Evolutionary conservation across 2,113 vertebrate genomes (phyloP).

Genomic region (Syrrhaptes paradoxus): DNA sequence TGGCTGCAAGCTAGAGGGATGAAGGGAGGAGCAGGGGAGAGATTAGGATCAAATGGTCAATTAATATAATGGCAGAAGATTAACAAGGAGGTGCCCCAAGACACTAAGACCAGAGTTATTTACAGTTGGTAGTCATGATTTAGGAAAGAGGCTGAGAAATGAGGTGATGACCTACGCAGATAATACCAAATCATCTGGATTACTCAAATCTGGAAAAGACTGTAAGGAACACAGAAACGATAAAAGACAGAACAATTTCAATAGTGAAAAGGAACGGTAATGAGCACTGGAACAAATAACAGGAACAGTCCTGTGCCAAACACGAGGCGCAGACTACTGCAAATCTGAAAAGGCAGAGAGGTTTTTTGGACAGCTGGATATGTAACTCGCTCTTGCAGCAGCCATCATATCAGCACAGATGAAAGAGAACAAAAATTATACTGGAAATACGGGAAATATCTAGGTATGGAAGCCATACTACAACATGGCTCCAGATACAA

Average conservation of each 20-base stretch:
- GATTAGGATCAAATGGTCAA: slow-evolving; percentile 43
- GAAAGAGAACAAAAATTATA: background rate
- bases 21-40: background rate
- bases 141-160: slow-evolving; percentile 7
- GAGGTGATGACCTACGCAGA: background rate
- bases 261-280: background rate
- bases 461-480: background rate
- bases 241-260: background rate
- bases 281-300: background rate
- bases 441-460: background rate
- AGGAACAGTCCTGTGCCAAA: background rate
- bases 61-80: slow-evolving; percentile 44
- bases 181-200: background rate
- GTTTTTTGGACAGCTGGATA: background rate
- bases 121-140: background rate
- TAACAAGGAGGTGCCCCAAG: slow-evolving; percentile 32
- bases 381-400: background rate
- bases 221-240: background rate
- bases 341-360: background rate
- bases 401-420: background rate
- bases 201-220: background rate
- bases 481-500: background rate
- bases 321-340: background rate
- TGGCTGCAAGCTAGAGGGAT: background rate
- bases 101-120: slow-evolving; percentile 25